Evolutionary conservation across 2,888 invertebrate species (phyloP).

Genomic region (Brachylomia viminalis): DNA sequence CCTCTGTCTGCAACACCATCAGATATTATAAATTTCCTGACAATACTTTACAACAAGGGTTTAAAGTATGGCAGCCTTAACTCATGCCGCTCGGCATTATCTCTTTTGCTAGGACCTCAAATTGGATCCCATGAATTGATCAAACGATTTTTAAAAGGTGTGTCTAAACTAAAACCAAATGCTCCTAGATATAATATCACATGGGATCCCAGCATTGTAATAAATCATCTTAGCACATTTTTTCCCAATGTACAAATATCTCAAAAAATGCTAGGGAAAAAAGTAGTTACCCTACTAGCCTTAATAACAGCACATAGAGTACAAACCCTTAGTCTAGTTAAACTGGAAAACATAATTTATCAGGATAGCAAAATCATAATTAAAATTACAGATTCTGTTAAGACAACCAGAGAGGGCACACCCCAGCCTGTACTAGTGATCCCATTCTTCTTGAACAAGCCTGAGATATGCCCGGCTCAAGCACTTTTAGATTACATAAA

Average conservation of each 20-base stretch:
- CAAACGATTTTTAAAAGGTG: background rate
- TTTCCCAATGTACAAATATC: slow-evolving; percentile 2
- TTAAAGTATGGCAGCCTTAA: slow-evolving; percentile 3
- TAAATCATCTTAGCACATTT: background rate
- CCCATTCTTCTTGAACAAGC: slow-evolving; percentile 1
- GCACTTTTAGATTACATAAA: slow-evolving; percentile 1
- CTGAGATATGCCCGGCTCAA: slow-evolving; percentile 3
- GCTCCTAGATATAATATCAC: background rate
- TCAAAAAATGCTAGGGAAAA: slow-evolving; percentile 5
- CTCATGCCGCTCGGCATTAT: background rate
- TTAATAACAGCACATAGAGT: slow-evolving; percentile 3
- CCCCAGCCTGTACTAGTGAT: slow-evolving; percentile 3
- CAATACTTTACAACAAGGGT: background rate
- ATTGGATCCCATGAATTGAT: background rate
- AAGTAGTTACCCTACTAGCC: slow-evolving; percentile 1
- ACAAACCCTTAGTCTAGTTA: slow-evolving; percentile 1
- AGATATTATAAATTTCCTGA: background rate
- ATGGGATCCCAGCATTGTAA: no score
- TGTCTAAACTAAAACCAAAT: slow-evolving; percentile 1
- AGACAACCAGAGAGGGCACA: background rate
- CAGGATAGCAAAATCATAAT: background rate
- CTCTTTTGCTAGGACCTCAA: background rate
- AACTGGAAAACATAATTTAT: slow-evolving; percentile 1
- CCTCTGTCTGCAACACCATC: background rate
- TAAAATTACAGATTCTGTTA: background rate